Conservation (phyloP, 2,888 invertebrate genomes). For the Smittia aterrima region DNA sequence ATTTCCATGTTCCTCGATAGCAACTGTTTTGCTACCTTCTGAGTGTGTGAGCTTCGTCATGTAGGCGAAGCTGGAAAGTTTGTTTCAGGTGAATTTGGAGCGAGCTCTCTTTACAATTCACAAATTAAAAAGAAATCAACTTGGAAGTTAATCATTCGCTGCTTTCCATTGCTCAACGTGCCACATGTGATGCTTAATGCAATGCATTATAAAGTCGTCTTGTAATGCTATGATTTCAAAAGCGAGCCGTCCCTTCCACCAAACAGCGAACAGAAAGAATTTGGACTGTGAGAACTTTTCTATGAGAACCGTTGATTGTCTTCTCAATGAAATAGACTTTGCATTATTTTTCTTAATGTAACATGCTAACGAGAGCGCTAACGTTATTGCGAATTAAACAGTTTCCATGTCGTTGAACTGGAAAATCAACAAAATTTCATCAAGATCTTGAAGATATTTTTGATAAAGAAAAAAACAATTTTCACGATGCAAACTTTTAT, state of each 20-base stretch:
- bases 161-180: background rate
- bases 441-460: background rate
- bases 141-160: no score
- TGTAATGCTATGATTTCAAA: slow-evolving; percentile 31
- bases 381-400: slow-evolving; percentile 39
- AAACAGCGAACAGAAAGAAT: slow-evolving; percentile 21
- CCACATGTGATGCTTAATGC: slow-evolving; percentile 13
- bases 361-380: slow-evolving; percentile 38
- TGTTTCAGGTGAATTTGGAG: no score
- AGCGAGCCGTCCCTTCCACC: background rate
- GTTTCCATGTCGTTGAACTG: slow-evolving; percentile 32
- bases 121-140: background rate
- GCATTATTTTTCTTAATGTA: slow-evolving; percentile 38
- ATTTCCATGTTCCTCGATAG: slow-evolving; percentile 28
- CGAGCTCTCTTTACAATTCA: no score
- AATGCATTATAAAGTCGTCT: slow-evolving; percentile 5
- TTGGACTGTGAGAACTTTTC: slow-evolving; percentile 41
- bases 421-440: background rate
- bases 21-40: slow-evolving; percentile 25
- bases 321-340: slow-evolving; percentile 18
- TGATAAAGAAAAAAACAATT: no score
- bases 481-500: slow-evolving; percentile 7
- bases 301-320: slow-evolving; percentile 38
- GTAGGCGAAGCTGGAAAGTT: background rate
- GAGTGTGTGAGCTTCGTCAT: background rate